These are phyloP conservation scores for Clepsis dumicolana DNA, from an alignment of 2,888 invertebrate genomes.

Conservation along the genomic window DNA sequence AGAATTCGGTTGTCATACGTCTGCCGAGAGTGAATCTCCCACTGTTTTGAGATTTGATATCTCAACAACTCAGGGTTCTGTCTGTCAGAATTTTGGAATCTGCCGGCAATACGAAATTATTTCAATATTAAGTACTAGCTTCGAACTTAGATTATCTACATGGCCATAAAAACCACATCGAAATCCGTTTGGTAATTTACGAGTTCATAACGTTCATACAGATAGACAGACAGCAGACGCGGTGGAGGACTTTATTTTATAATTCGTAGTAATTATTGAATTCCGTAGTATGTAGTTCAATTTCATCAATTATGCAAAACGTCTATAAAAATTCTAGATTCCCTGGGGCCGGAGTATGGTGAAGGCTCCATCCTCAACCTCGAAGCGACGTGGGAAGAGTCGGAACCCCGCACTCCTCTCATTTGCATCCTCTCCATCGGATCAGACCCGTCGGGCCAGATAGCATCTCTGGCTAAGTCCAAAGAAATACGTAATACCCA, in stretches of 20 bases:
- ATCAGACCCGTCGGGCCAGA: constrained; percentile 98
- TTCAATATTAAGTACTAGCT: neutral
- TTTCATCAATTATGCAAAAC: neutral
- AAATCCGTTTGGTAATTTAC: too few species aligned
- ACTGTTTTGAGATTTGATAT: too few species aligned
- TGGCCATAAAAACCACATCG: too few species aligned
- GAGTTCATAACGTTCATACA: too few species aligned
- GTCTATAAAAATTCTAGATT: constrained; percentile 84
- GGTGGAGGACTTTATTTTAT: too few species aligned
- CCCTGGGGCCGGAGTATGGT: constrained; percentile 94
- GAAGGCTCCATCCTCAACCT: constrained; percentile 97
- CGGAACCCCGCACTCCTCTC: constrained; percentile 94
- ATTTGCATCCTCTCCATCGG: constrained; percentile 97
- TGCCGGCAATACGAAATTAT: neutral
- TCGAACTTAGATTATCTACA: too few species aligned
- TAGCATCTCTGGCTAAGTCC: constrained; percentile 93
- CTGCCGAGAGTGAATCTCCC: too few species aligned
- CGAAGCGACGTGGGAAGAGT: constrained; percentile 96
- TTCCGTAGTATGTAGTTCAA: too few species aligned
- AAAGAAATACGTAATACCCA: constrained; percentile 91
- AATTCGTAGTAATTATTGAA: too few species aligned
- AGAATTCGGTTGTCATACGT: too few species aligned
- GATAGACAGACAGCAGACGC: too few species aligned
- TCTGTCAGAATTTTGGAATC: neutral
- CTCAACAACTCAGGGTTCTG: too few species aligned